Evolutionary conservation across 2,888 invertebrate genomes (phyloP).

Genomic region (Macrosoma leucophasiata): DNA sequence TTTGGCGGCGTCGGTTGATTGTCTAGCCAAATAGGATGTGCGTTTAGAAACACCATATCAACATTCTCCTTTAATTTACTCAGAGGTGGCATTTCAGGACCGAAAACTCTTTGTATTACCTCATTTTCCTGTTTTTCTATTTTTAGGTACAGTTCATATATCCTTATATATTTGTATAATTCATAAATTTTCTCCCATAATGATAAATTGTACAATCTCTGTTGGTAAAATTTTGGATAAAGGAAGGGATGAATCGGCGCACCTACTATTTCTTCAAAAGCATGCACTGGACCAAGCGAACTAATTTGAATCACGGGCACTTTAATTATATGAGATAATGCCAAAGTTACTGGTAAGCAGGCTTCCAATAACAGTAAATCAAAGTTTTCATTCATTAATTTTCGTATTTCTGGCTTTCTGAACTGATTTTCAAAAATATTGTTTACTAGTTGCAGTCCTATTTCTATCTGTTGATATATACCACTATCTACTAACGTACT

Average conservation of each 20-base stretch:
- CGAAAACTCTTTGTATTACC: conserved; percentile 29
- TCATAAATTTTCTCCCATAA: conserved; percentile 32
- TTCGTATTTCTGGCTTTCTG: no score
- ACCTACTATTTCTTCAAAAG: conserved; percentile 27
- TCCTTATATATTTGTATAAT: conserved; percentile 12
- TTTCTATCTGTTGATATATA: no score
- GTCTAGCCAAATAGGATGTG: conserved; percentile 44
- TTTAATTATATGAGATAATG: conserved; percentile 24
- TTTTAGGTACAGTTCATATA: conserved; percentile 1
- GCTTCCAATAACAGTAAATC: conserved; percentile 28
- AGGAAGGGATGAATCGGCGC: conserved; percentile 33
- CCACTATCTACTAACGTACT: no score
- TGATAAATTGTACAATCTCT: conserved; percentile 30
- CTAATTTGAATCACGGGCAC: conserved; percentile 32
- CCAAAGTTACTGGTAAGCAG: conserved; percentile 20
- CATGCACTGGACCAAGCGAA: conserved; percentile 28
- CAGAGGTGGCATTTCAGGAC: conserved; percentile 29
- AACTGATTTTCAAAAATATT: no score
- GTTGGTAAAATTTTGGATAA: conserved; percentile 27
- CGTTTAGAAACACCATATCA: conserved; percentile 51
- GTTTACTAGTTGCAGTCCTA: no score
- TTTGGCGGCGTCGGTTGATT: conserved; percentile 50
- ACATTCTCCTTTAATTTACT: conserved; percentile 30
- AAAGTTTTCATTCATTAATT: conserved; percentile 19
- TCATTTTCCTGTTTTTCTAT: conserved; percentile 21